Base-by-base conservation (phyloP, 2,888 invertebrate genomes). In the Lamellibrachia columna region DNA sequence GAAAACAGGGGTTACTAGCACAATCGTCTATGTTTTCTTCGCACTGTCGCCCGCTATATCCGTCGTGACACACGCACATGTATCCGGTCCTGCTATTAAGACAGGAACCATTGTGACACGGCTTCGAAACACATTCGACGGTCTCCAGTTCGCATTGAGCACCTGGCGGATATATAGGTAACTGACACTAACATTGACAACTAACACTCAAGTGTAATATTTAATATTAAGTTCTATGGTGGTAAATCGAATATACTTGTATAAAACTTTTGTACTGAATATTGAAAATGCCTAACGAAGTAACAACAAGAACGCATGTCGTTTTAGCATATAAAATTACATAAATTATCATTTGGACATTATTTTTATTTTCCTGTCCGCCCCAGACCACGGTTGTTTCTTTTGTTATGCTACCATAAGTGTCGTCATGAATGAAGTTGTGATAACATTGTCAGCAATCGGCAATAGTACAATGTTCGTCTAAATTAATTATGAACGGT, bases 41-140 rank as follows among this genome's bases (percentile, higher is more conserved):
- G 53, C 91, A 91, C 53, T 28, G 52, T 11, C 15, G 22, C 8
- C 91, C 91, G 55, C 52, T 53, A 52, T 55, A 91, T 9, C 91
- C 91, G n/a, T 91, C 55, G 28, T 52, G 28, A n/a, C 91, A 91
- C 53, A 55, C 55, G 53, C 91, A 91, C 53, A 4, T 40, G 91
- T 91, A 53, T 40, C 55, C 53, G 55, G 52, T 28, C 28, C 22
- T 52, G 55, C 53, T 1, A n/a, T 91, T n/a, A 52, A 91, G 28
- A 91, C 91, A 91, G 91, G 53, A 91, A 40, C 91, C 91, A 91
- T 91, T 55, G 55, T 22, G 28, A 91, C 91, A 91, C 53, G 91
- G 52, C 28, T 15, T 9, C 91, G 52, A 52, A 22, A 15, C 91
- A 53, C 91, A 91, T 55, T 52, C 53, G 52, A 22, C 28, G 4